Evolutionary conservation across 1,140 invertebrate species (phyloP).

Genomic region (Drosophila kepulauana): DNA sequence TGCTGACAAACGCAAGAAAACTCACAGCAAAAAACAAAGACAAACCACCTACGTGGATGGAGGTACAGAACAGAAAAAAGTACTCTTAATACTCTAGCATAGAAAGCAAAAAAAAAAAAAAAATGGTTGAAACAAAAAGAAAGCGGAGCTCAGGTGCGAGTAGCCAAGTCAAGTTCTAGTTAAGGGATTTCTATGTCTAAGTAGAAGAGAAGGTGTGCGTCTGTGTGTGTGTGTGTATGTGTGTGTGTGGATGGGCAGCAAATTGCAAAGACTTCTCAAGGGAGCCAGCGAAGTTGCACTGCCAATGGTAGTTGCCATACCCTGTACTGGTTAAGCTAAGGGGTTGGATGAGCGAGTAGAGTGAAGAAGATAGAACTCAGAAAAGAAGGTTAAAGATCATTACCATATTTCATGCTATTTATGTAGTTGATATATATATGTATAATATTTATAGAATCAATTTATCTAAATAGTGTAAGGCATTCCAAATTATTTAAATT

Average conservation of each 20-base stretch:
- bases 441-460: too few relatives aligned
- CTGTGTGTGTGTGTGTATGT: slow-evolving; percentile 23
- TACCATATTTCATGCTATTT: too few relatives aligned
- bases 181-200: slow-evolving; percentile 7
- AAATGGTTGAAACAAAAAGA: slow-evolving; percentile 22
- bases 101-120: not conserved
- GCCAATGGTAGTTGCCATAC: slow-evolving; percentile 37
- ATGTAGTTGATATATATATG: too few relatives aligned
- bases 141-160: slow-evolving; percentile 44
- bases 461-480: too few relatives aligned
- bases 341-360: not conserved
- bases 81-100: slow-evolving; percentile 5
- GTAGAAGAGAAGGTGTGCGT: not conserved
- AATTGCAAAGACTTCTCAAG: slow-evolving; percentile 50
- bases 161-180: slow-evolving; percentile 20
- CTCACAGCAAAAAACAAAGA: slow-evolving; percentile 5
- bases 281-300: slow-evolving; percentile 42
- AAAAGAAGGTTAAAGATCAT: too few relatives aligned
- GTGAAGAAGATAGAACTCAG: too few relatives aligned
- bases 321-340: not conserved
- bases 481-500: too few relatives aligned
- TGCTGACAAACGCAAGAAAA: slow-evolving; percentile 42
- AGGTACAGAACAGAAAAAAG: slow-evolving; percentile 16
- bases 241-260: slow-evolving; percentile 25
- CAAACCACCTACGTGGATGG: slow-evolving; percentile 1